Evolutionary conservation across 64 coral and sea anemone genomes (phyloP), one percentile per base, ranked within the genome.

Genomic region (Montipora capricornis): DNA sequence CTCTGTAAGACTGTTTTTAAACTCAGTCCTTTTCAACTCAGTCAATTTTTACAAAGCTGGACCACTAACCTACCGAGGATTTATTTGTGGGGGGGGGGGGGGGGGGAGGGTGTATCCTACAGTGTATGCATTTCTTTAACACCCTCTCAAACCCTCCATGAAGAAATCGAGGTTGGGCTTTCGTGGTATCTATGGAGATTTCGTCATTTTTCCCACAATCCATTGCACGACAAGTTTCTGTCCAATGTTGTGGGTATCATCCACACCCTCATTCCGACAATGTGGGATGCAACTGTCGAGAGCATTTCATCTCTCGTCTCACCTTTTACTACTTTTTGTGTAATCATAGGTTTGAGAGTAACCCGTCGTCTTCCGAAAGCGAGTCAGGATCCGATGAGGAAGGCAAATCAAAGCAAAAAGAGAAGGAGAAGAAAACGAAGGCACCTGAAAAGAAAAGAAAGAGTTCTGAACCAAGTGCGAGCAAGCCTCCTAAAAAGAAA

Each of bases 381-480:
- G 94, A 58, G 58, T 93, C 78, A 22, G 96, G 45, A 76, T 96
- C 95, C 49, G 94, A 86, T 15, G 76, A 55, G 10, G 91, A 84
- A 11, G 70, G 75, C 29, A 89, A 94, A 87, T 26, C 44, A 0
- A 74, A 97, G 7, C 84, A 87, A 19, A 93, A 88, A 83, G 75
- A 94, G 50, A 92, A 97, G 13, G 44, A 90, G 16, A 94, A 97
- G 80, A 95, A 95, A 68, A 95, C 90, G 77, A 92, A 96, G 19
- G 89, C 92, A 51, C 88, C 91, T 20, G 94, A 94, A 78, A 95
- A 95, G 89, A 95, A 98, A 76, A 93, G 92, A 47, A 96, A 96
- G 77, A 80, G 44, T 14, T 44, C 91, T 20, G 92, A 92, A 82
- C 37, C 62, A 82, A 89, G 44, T 91, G 61, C 44, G 46, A 94